These are phyloP conservation scores for Cetonia aurata DNA, from an alignment of 2,888 invertebrate species.

Conservation along the genomic window DNA sequence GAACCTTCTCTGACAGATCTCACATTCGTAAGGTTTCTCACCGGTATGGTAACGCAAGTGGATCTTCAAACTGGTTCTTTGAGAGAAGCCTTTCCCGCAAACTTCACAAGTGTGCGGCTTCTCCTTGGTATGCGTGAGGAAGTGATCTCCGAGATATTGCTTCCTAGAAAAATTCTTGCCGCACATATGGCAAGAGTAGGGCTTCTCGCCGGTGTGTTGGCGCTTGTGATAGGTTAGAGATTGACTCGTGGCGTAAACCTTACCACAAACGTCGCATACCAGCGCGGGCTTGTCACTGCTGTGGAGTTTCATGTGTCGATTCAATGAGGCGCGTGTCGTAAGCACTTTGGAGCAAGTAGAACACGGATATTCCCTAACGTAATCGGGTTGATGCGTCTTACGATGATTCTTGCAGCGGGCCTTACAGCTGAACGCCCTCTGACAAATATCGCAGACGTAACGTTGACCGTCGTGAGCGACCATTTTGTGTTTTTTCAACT, in stretches of 20 bases:
- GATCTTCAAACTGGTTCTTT: constrained; percentile 67
- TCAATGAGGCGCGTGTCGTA: not conserved
- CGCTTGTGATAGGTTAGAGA: constrained; percentile 61
- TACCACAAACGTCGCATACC: constrained; percentile 68
- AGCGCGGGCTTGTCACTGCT: not conserved
- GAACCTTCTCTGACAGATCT: constrained; percentile 66
- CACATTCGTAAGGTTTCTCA: constrained; percentile 68
- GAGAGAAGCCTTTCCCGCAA: constrained; percentile 47
- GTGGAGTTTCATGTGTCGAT: constrained; percentile 8
- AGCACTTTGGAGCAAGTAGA: constrained; percentile 25
- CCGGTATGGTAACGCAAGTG: constrained; percentile 58
- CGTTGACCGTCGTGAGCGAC: constrained; percentile 19
- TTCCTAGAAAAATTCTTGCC: constrained; percentile 39
- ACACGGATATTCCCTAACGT: constrained; percentile 29
- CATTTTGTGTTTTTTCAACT: constrained; percentile 24
- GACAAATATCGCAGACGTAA: constrained; percentile 59
- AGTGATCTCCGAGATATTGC: constrained; percentile 47
- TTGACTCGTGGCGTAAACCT: constrained; percentile 62
- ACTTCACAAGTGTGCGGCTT: constrained; percentile 46
- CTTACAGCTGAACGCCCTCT: constrained; percentile 66
- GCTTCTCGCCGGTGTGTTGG: constrained; percentile 68
- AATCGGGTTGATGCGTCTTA: constrained; percentile 23
- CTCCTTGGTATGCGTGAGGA: constrained; percentile 42
- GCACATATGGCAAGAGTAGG: constrained; percentile 62
- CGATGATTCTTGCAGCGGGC: constrained; percentile 46